A percentile compares a stretch with the other conserved stretches of the same genome.
These are phyloP conservation scores for Henicopernis longicauda DNA, from an alignment of 2,113 vertebrate genomes.

Conservation along the genomic window DNA sequence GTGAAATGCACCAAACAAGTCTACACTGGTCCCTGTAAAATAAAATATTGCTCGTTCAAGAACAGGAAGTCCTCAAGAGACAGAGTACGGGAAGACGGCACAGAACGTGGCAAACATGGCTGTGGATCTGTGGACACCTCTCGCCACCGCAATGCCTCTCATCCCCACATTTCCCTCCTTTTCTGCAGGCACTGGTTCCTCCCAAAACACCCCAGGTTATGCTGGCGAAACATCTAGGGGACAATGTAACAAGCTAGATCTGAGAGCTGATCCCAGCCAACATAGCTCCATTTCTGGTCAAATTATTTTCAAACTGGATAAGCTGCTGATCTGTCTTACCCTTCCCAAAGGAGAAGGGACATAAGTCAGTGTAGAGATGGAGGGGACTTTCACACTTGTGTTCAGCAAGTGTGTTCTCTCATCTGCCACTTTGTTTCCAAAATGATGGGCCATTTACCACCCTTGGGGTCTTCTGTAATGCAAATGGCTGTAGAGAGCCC, in stretches of 20 bases:
- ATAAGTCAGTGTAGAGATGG: background rate
- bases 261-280: background rate
- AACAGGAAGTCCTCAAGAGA: background rate
- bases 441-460: background rate
- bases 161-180: background rate
- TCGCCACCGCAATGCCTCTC: fast-evolving
- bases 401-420: background rate
- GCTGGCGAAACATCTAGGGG: background rate
- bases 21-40: background rate
- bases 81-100: background rate
- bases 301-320: background rate
- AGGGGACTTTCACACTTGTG: background rate
- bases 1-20: background rate
- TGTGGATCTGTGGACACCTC: background rate
- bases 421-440: background rate
- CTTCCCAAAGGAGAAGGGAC: background rate
- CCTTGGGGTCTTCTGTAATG: background rate
- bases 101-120: background rate
- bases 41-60: background rate
- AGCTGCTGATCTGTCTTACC: background rate
- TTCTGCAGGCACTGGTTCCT: background rate
- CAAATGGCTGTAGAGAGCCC: background rate
- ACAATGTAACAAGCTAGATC: background rate
- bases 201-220: background rate
- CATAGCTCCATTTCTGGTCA: background rate